These are phyloP conservation scores for Patiria miniata DNA, from an alignment of 35 echinoderm and acorn worm genomes.

Conservation along the genomic window DNA sequence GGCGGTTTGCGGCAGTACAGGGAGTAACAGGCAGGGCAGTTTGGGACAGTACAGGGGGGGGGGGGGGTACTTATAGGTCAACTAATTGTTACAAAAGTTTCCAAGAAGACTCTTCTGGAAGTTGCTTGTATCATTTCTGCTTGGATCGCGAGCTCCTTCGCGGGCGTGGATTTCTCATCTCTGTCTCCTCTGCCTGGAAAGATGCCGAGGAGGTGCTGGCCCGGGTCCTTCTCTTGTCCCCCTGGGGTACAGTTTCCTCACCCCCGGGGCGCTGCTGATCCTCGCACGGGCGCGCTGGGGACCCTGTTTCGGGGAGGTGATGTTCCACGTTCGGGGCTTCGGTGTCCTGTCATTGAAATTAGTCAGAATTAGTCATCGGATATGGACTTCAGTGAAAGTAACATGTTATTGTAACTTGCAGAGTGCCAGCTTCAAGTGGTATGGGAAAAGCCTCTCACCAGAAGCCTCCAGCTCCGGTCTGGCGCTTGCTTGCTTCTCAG, in stretches of 20 bases:
- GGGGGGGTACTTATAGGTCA: too few relatives aligned
- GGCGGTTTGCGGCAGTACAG: too few relatives aligned
- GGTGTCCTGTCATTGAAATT: conserved; percentile 28
- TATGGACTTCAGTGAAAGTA: too few relatives aligned
- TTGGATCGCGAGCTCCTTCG: neutral
- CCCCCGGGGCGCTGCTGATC: neutral
- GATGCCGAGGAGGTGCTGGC: neutral
- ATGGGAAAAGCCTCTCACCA: too few relatives aligned
- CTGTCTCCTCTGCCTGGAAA: neutral
- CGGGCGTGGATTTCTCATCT: neutral
- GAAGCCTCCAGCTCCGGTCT: too few relatives aligned
- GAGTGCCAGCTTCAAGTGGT: too few relatives aligned
- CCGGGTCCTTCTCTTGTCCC: neutral
- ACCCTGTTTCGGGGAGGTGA: conserved; percentile 50
- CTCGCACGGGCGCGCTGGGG: neutral
- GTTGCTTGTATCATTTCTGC: neutral
- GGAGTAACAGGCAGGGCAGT: too few relatives aligned
- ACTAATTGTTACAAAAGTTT: too few relatives aligned
- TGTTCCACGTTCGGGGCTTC: conserved; percentile 52
- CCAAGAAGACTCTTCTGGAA: too few relatives aligned
- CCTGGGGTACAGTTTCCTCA: neutral
- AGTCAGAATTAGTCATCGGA: neutral
- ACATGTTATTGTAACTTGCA: too few relatives aligned
- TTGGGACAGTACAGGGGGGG: too few relatives aligned
- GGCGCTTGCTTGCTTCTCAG: too few relatives aligned